Evolutionary conservation across 1,140 invertebrate genomes (phyloP).

Genomic region (Dryas iulia): DNA sequence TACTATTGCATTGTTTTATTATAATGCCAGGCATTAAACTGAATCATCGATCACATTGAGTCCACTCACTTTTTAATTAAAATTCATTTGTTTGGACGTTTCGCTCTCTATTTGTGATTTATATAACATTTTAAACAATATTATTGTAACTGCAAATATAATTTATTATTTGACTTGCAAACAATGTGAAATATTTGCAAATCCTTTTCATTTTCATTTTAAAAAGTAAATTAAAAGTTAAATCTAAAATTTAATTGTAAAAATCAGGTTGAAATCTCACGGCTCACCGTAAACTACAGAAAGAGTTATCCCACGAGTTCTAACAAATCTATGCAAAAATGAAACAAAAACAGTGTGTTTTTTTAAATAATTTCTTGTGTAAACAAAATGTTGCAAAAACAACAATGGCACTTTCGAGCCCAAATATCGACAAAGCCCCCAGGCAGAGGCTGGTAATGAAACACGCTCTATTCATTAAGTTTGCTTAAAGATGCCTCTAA

Average conservation of each 20-base stretch:
- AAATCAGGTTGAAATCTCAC: not conserved
- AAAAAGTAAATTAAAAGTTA: not conserved
- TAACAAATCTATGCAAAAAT: not conserved
- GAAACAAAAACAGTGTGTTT: not conserved
- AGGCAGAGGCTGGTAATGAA: conserved; percentile 22
- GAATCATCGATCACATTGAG: not conserved
- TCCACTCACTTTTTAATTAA: not conserved
- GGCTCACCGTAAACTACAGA: not conserved
- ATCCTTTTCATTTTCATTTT: not conserved
- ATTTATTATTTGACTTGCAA: not conserved
- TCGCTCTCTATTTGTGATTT: not conserved
- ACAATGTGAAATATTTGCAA: not conserved
- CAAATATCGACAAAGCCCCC: conserved; percentile 19
- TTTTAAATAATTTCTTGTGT: conserved; percentile 4
- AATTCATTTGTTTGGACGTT: not conserved
- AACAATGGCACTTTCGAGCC: conserved; percentile 11
- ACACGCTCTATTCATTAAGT: conserved; percentile 24
- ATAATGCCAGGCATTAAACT: not conserved
- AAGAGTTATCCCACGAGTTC: not conserved
- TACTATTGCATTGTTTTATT: not conserved
- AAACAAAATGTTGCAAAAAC: conserved; percentile 6
- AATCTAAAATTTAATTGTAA: not conserved
- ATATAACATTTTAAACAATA: not conserved
- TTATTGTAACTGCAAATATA: not conserved
- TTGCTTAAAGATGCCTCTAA: conserved; percentile 23